Conservation (phyloP, 2,888 invertebrate genomes). For the Latrodectus elegans region DNA sequence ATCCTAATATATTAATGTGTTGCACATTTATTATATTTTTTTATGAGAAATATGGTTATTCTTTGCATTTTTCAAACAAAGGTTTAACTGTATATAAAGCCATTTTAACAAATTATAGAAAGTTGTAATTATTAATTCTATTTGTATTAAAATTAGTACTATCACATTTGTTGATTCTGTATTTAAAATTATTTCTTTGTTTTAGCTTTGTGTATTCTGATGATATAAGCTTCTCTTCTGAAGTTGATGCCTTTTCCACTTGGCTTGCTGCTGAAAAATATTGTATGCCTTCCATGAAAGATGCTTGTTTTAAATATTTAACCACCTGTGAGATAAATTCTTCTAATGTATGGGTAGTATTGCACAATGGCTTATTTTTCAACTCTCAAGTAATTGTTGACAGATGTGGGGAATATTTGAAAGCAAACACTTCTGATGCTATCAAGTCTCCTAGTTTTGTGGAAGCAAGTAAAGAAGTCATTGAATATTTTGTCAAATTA, state of each 20-base stretch:
- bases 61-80: neutral
- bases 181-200: neutral
- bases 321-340: neutral
- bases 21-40: no score
- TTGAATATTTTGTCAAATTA: neutral
- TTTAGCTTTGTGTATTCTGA: slow-evolving; percentile 33
- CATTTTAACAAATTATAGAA: neutral
- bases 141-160: no score
- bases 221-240: neutral
- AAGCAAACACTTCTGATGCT: neutral
- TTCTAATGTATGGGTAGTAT: neutral
- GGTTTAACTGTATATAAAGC: neutral
- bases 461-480: neutral
- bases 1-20: no score
- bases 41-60: no score
- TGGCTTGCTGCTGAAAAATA: slow-evolving; percentile 48
- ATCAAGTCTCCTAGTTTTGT: neutral
- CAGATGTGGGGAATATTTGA: neutral
- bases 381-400: neutral
- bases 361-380: neutral
- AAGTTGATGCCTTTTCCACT: neutral
- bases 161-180: no score
- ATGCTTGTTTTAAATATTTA: neutral
- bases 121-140: no score
- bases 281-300: slow-evolving; percentile 1